Evolutionary conservation across 2,113 vertebrate genomes (phyloP).

Genomic region (Glaucomys volans): DNA sequence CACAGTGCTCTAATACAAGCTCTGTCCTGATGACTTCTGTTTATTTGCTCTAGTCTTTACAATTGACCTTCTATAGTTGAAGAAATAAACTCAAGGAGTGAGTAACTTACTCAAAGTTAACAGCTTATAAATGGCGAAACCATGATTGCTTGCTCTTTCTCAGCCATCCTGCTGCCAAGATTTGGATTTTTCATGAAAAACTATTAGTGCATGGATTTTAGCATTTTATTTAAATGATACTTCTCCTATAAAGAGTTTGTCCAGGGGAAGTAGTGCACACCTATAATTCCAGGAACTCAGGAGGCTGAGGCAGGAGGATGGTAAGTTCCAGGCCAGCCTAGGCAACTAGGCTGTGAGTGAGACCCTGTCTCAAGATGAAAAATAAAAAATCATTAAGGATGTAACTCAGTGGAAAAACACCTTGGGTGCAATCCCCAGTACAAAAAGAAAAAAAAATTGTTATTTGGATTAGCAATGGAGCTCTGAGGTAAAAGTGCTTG

Average conservation of each 20-base stretch:
- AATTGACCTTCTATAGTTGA: not conserved
- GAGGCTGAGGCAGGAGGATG: too few species aligned
- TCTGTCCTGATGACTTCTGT: not conserved
- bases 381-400: too few species aligned
- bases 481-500: not conserved
- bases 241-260: not conserved
- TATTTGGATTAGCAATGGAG: not conserved
- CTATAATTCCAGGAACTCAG: too few species aligned
- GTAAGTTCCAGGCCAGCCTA: too few species aligned
- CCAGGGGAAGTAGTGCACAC: too few species aligned
- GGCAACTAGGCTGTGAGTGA: too few species aligned
- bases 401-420: too few species aligned
- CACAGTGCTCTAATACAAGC: not conserved
- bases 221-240: not conserved
- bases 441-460: not conserved
- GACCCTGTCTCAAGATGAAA: too few species aligned
- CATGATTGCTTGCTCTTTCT: not conserved
- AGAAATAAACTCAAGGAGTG: not conserved
- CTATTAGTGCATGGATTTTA: not conserved
- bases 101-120: not conserved
- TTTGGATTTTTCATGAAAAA: not conserved
- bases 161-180: not conserved
- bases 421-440: too few species aligned
- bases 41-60: not conserved
- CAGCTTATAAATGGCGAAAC: not conserved